phyloP scores from a whole-genome alignment of 1,140 invertebrate genomes.

The Nephila pilipes region DNA sequence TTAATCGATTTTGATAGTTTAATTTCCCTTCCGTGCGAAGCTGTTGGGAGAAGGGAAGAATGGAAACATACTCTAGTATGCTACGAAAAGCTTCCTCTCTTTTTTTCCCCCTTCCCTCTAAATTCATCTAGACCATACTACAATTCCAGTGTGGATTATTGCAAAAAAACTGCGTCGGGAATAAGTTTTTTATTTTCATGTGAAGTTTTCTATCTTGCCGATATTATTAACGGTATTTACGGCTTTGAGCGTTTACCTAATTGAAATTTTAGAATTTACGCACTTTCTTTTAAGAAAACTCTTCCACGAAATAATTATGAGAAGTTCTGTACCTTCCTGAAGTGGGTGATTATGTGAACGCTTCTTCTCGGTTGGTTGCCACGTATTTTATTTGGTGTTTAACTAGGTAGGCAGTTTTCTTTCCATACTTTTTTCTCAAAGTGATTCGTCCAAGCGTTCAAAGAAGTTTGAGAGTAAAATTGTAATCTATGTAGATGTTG shows the following conservation, averaged over 20 bases:
- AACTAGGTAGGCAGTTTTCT: conserved; percentile 25
- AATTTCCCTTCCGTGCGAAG: conserved; percentile 32
- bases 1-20: conserved; percentile 67
- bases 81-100: background rate
- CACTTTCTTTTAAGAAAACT: conserved; percentile 41
- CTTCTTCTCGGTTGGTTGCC: background rate
- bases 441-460: conserved; percentile 21
- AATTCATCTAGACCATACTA: background rate
- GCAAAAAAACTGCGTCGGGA: background rate
- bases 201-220: background rate
- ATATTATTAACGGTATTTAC: conserved; percentile 5
- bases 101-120: background rate
- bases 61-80: background rate
- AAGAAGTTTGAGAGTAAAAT: conserved; percentile 8
- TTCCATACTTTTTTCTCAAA: background rate
- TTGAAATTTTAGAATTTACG: conserved; percentile 68
- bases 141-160: background rate
- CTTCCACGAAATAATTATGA: conserved; percentile 48
- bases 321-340: conserved; percentile 14
- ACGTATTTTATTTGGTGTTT: conserved; percentile 15
- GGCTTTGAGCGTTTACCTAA: conserved; percentile 54
- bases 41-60: background rate
- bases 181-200: background rate
- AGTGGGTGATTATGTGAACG: conserved; percentile 45
- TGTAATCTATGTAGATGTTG: background rate